Conservation (phyloP, 1,140 invertebrate species). For the Trypoxylus dichotomus region DNA sequence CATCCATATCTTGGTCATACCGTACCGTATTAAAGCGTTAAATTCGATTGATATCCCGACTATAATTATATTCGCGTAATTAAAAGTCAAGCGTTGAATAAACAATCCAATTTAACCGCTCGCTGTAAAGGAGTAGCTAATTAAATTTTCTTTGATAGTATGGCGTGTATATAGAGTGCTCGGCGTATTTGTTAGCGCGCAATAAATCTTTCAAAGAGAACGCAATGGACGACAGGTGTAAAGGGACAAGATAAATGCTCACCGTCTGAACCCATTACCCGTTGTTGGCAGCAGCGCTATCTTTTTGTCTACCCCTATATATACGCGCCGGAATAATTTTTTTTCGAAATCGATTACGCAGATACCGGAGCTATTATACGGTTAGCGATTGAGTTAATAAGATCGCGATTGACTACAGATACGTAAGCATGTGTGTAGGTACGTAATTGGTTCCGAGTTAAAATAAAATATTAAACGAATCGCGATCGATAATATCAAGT, state of each 20-base stretch:
- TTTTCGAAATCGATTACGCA: background rate
- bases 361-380: no score
- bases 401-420: no score
- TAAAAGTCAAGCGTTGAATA: background rate
- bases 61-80: background rate
- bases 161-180: no score
- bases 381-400: no score
- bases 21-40: no score
- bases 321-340: background rate
- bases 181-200: background rate
- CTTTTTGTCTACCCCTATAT: conserved; percentile 1
- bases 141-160: background rate
- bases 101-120: conserved; percentile 6
- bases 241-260: conserved; percentile 19
- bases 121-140: background rate
- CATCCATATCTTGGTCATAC: no score
- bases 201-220: background rate
- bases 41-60: no score
- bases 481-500: no score
- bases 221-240: conserved; percentile 8
- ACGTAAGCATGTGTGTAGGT: no score
- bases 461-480: no score
- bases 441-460: background rate
- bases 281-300: background rate
- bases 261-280: conserved; percentile 5